These are phyloP conservation scores for Syrrhaptes paradoxus DNA, from an alignment of 2,113 vertebrate species.

Conservation along the genomic window DNA sequence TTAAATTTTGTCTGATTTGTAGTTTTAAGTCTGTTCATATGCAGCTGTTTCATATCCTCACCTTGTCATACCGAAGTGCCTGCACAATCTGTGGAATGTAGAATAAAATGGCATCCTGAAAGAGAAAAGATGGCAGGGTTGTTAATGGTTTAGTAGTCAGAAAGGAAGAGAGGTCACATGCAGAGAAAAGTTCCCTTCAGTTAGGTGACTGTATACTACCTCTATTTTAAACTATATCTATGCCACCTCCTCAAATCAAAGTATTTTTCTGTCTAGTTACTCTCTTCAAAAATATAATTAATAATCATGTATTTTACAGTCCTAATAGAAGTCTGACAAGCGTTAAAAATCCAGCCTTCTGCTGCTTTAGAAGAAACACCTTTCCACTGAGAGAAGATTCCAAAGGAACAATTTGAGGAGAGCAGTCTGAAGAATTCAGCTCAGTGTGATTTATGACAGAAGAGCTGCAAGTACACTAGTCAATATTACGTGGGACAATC, in stretches of 20 bases:
- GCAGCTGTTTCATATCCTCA: slow-evolving; percentile 54
- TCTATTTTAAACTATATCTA: not conserved
- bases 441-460: not conserved
- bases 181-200: not conserved
- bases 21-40: not conserved
- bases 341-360: not conserved
- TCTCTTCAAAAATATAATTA: not conserved
- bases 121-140: not conserved
- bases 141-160: not conserved
- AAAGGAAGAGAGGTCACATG: not conserved
- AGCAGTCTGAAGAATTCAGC: not conserved
- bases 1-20: not conserved
- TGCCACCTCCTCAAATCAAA: not conserved
- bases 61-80: slow-evolving; percentile 96
- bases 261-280: not conserved
- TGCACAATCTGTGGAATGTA: slow-evolving; percentile 99
- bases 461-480: not conserved
- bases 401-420: not conserved
- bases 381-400: not conserved
- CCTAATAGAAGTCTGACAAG: not conserved
- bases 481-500: not conserved
- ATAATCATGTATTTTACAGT: not conserved
- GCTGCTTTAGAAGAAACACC: not conserved
- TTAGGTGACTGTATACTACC: not conserved
- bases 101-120: slow-evolving; percentile 95